Base-by-base conservation (phyloP, 1,140 invertebrate genomes). In the Zaprionus camerounensis region DNA sequence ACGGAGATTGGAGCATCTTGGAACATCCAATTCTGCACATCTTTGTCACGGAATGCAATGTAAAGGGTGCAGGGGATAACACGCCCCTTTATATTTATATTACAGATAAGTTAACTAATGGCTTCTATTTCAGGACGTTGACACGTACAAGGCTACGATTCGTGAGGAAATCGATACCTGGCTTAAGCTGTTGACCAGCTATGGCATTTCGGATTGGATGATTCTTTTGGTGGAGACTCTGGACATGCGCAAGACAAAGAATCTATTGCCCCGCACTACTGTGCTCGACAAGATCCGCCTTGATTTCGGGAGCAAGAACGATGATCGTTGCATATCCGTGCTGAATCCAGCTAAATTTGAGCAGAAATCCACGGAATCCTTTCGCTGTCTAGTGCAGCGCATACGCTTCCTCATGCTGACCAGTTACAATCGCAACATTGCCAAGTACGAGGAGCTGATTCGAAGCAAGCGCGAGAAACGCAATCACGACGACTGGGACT, bases 271-370 rank as follows among this genome's bases (percentile, higher is more conserved):
- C 24, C 95, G 98, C 81, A 98, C 97, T 58, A 98, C 98, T 34
- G 98, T 99, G 24, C 94, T 98, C 70, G 98, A 99, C 93, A 99
- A 98, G 95, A 97, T 99, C 61, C 96, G 97, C 71, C 96, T 95
- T 91, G 98, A 99, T 93, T 99, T 99, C 95, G 97, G 97, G 61
- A 95, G 96, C 17, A 99, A 99, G 94, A 96, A 98, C 94, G 98
- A 95, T 78, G 94, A 94, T 92, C 97, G 98, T 87, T 98, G 98
- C 94, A 95, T 99, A 76, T 97, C 97, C 61, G 95, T 99, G 22
- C 95, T 97, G 81, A 98, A 99, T 94, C 98, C 98, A 34, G 95
- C 97, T 12, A 98, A 97, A 93, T 96, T 96, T 44, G 98, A 99
- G 93, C 96, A 96, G 55, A 95, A 97, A 71, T 97, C 96, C 70